A percentile compares a stretch with the other conserved stretches of the same genome.
These are phyloP conservation scores for Kryphioiulus occultus DNA, from an alignment of 2,888 invertebrate genomes.

Conservation along the genomic window DNA sequence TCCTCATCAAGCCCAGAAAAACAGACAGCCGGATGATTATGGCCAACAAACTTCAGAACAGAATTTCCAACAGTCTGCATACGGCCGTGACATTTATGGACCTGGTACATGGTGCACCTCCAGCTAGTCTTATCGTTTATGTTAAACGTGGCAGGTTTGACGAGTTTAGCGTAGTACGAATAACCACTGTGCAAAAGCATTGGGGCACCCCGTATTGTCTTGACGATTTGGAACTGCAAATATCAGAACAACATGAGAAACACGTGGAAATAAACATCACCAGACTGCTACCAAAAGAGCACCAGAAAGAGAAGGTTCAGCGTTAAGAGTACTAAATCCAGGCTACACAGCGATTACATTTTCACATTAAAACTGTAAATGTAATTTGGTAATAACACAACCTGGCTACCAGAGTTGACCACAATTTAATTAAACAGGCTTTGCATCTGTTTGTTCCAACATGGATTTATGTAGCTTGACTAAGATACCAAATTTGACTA, in stretches of 20 bases:
- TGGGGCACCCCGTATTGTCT: neutral
- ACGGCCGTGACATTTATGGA: neutral
- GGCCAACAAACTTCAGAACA: neutral
- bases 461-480: too few relatives aligned
- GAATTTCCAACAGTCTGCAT: neutral
- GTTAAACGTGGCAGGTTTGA: neutral
- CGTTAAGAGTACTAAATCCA: neutral
- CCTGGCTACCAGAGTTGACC: too few relatives aligned
- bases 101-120: neutral
- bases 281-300: conserved; percentile 11
- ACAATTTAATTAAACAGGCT: too few relatives aligned
- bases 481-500: too few relatives aligned
- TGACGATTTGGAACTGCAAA: neutral
- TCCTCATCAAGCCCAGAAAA: neutral
- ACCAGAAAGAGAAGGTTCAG: neutral
- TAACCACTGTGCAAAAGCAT: neutral
- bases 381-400: too few relatives aligned
- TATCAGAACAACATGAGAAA: neutral
- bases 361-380: too few relatives aligned
- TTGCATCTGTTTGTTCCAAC: too few relatives aligned
- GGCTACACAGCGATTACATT: too few relatives aligned
- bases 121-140: neutral
- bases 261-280: neutral
- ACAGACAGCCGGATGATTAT: neutral
- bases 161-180: neutral